Base-by-base conservation (phyloP, 1,140 invertebrate species). In the Lethrus apterus region DNA sequence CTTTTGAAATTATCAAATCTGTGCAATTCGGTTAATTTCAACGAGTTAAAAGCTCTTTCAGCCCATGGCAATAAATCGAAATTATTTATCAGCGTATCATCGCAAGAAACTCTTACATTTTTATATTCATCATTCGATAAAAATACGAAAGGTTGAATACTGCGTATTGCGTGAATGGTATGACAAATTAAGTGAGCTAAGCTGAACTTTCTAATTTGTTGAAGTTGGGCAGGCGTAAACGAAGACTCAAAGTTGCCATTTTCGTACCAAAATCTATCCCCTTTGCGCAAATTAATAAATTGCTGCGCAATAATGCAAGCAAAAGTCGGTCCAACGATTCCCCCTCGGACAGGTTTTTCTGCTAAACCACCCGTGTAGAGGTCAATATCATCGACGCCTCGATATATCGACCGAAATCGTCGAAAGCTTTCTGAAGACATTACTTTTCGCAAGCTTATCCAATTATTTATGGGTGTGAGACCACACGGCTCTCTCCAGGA, bases 251-350 rank as follows among this genome's bases (percentile, higher is more conserved):
- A 73, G 7, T 74, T 75, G 1, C 79, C 76, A 62, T 90, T 90
- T 69, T 92, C 89, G 58, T 89, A 87, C 89, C 92, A 96, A 66
- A 95, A 96, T 49, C 93, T 68, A 70, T 96, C 93, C 20, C 93
- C 93, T 63, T 84, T 84, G 3, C 89, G 77, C 0, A 93, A 65
- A 59, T 90, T 86, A 15, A 80, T 76, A 62, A 97, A 96, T 61
- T 97, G 93, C 55, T 93, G 86, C 0, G 86, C 93, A 11, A 98
- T 87, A 44, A 98, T 91, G 60, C 94, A 98, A 33, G 90, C 91
- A 61, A 98, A 93, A 0, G 93, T 96, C 0, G 94, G 93, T 0
- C 94, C 94, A 0, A 96, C 86, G 0, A 96, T 61, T 2, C 87
- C 93, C 8, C 88, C 89, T 1, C 75, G 67, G 0, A 93, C 78